Percentiles rank a stretch among this genome's conserved stretches.
These are phyloP conservation scores for Conopomorpha cramerella DNA, from an alignment of 1,140 invertebrate species.

Conservation along the genomic window DNA sequence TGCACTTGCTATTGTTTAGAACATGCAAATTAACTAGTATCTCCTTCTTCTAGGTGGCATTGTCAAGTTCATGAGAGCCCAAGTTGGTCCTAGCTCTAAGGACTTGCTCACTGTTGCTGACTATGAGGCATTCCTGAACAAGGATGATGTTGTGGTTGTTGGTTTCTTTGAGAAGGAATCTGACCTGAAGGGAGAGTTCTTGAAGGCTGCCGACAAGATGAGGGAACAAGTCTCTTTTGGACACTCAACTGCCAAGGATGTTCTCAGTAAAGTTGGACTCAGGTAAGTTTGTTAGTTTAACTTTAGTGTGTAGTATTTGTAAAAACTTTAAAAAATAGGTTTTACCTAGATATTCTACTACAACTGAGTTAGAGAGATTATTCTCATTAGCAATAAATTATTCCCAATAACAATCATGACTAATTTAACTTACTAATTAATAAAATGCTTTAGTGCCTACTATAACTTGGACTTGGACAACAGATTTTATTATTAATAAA, in stretches of 20 bases:
- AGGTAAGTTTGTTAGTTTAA: constrained; percentile 69
- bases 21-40: too few species aligned
- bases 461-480: too few species aligned
- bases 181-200: constrained; percentile 79
- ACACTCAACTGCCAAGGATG: constrained; percentile 72
- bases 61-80: constrained; percentile 93
- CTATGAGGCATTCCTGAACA: constrained; percentile 72
- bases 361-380: too few species aligned
- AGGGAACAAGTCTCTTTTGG: constrained; percentile 89
- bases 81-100: constrained; percentile 95
- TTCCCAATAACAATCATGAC: too few species aligned
- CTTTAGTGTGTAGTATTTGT: too few species aligned
- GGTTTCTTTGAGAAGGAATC: constrained; percentile 85
- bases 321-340: too few species aligned
- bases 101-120: constrained; percentile 73
- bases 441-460: too few species aligned
- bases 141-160: constrained; percentile 81
- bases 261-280: constrained; percentile 77
- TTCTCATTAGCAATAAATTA: too few species aligned
- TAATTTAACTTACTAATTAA: too few species aligned
- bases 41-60: constrained; percentile 85
- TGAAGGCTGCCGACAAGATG: constrained; percentile 88
- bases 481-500: too few species aligned
- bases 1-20: too few species aligned
- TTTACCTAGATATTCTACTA: too few species aligned